Conservation (phyloP, 2,888 invertebrate genomes). For the Eueremaeus valkanovi region DNA sequence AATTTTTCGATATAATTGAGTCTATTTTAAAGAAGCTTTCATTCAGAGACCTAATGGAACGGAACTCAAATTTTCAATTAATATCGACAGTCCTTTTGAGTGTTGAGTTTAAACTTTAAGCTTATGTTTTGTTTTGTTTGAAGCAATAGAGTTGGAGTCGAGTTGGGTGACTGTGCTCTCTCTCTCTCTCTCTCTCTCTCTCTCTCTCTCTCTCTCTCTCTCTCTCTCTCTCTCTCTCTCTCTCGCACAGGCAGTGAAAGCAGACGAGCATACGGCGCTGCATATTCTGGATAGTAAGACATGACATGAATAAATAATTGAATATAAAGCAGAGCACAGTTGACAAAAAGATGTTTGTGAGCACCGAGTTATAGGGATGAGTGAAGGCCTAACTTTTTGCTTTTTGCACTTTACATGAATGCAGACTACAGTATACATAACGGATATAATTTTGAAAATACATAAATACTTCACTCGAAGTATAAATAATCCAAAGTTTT, state of each 20-base stretch:
- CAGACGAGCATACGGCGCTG: neutral
- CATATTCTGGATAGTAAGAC: slow-evolving; percentile 20
- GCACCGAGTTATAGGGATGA: neutral
- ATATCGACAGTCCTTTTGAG: slow-evolving; percentile 3
- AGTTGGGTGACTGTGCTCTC: too few species aligned
- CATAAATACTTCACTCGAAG: neutral
- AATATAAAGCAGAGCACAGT: slow-evolving; percentile 21
- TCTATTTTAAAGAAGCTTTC: too few species aligned
- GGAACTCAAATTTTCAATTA: neutral
- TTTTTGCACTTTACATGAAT: too few species aligned
- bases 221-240: too few species aligned
- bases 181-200: too few species aligned
- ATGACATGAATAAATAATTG: slow-evolving; percentile 35
- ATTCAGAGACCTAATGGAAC: neutral
- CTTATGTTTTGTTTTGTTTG: too few species aligned
- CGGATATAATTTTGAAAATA: neutral
- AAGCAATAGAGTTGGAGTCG: too few species aligned
- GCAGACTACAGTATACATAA: too few species aligned
- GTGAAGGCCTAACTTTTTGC: neutral
- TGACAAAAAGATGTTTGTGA: neutral
- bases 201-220: too few species aligned
- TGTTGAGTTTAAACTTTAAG: slow-evolving; percentile 2
- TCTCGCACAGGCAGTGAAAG: neutral
- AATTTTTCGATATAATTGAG: too few species aligned
- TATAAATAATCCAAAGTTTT: neutral